Evolutionary conservation across 2,888 invertebrate species (phyloP).

Genomic region (Drosophila barbarae): DNA sequence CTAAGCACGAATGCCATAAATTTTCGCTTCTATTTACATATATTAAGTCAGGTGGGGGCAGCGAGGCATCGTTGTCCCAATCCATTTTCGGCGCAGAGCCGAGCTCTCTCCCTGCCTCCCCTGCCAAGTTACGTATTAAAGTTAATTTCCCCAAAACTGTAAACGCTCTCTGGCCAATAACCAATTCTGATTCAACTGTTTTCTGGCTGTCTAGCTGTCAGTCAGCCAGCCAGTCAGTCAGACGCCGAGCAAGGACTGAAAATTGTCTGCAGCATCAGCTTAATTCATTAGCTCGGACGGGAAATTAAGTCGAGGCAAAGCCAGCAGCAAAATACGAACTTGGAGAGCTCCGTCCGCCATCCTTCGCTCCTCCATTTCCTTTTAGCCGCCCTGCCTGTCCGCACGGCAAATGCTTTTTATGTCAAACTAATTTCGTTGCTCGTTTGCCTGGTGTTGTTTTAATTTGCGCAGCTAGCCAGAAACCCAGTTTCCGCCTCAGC

Average conservation of each 20-base stretch:
- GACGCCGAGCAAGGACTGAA: constrained; percentile 44
- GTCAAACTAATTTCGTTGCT: constrained; percentile 72
- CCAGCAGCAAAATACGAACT: constrained; percentile 13
- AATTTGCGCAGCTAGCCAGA: constrained; percentile 56
- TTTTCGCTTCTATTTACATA: constrained; percentile 72
- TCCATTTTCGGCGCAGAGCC: constrained; percentile 2
- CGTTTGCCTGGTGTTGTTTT: constrained; percentile 71
- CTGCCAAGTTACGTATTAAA: constrained; percentile 42
- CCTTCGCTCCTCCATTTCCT: constrained; percentile 9
- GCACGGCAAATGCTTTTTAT: constrained; percentile 60
- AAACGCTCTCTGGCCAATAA: constrained; percentile 51
- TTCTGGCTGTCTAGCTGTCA: constrained; percentile 4
- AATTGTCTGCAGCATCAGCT: constrained; percentile 61
- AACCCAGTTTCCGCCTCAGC: constrained; percentile 48
- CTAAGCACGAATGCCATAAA: constrained; percentile 71
- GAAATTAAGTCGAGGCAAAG: constrained; percentile 16
- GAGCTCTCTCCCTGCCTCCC: neutral
- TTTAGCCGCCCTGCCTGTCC: constrained; percentile 25
- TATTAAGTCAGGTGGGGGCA: constrained; percentile 48
- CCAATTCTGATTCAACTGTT: constrained; percentile 62
- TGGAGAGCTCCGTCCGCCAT: constrained; percentile 1
- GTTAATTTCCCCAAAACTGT: constrained; percentile 51
- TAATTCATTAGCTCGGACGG: constrained; percentile 63
- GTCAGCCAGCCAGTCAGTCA: neutral
- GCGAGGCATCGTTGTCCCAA: neutral